Conservation (phyloP, 2,888 invertebrate genomes). For the Muschampia staudingeri region DNA sequence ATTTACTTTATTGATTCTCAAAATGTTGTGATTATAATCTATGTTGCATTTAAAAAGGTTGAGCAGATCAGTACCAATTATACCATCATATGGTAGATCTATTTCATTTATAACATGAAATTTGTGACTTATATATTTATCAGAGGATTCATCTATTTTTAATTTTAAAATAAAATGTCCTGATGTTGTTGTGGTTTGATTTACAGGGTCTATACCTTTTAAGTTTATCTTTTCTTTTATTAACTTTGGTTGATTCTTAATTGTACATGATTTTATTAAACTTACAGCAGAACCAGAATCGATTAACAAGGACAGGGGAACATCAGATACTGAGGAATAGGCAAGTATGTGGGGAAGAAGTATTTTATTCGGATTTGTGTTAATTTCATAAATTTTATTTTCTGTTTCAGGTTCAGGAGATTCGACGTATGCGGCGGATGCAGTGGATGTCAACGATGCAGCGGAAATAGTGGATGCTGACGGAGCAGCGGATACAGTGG, state of each 20-base stretch:
- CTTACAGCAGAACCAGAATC: conserved; percentile 64
- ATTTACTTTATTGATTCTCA: not conserved
- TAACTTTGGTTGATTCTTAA: conserved; percentile 45
- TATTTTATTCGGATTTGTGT: conserved; percentile 54
- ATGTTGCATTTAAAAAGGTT: conserved; percentile 26
- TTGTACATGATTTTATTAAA: conserved; percentile 64
- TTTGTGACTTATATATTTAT: conserved; percentile 19
- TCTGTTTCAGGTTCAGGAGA: not conserved
- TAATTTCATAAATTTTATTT: conserved; percentile 54
- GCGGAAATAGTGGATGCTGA: too few species aligned
- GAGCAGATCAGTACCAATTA: conserved; percentile 31
- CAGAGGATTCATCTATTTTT: not conserved
- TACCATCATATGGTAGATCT: conserved; percentile 36
- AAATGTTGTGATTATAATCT: not conserved
- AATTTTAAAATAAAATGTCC: conserved; percentile 22
- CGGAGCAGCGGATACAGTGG: not conserved
- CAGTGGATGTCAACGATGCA: too few species aligned
- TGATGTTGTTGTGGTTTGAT: not conserved
- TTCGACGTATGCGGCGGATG: not conserved
- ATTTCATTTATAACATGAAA: conserved; percentile 29
- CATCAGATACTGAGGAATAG: conserved; percentile 55
- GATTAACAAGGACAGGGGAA: conserved; percentile 58
- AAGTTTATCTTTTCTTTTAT: not conserved
- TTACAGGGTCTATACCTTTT: conserved; percentile 2
- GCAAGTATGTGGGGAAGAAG: conserved; percentile 61